Evolutionary conservation across 2,113 vertebrate genomes (phyloP), one percentile per base, ranked within the genome.

Genomic region (Axis porcinus): DNA sequence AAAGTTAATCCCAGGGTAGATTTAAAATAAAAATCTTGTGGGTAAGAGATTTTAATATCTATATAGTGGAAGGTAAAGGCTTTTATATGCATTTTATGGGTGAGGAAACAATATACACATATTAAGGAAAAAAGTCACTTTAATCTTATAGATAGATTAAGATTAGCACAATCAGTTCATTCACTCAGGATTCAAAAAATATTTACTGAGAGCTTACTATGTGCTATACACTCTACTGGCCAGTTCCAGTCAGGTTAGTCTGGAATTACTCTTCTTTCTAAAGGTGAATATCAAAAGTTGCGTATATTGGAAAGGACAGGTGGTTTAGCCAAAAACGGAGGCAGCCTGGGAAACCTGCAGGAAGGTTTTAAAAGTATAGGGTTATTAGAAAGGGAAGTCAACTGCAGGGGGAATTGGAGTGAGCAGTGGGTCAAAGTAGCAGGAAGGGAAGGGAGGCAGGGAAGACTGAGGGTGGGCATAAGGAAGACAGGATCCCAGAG

Each of bases 21-120:
- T 79, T 91, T 40, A 58, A 67, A 95, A 91, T 57, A 92, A 92
- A 87, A 89, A 16, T 36, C 36, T 60, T 62, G 2, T 58, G 6
- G 78, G 19, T 28, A 85, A 87, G 57, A 60, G 47, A 87, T 87
- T 92, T 92, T 82, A 50, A 43, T 70, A 67, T 15, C 21, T 19
- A 67, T 33, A 45, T 19, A 93, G 43, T 12, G 33, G 19, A 94
- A 93, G 36, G 30, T 50, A 50, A 64, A 86, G 19, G 2, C 45
- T 64, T 96, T 52, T 82, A 78, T 19, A 40, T 50, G 16, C 5
- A 85, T 88, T 87, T 86, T 64, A 60, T 14, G 81, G 36, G 8
- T 47, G 70, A 96, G 55, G 2, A 84, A 94, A 67, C 62, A 45
- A 58, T 13, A 40, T 21, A 89, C 6, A 64, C 6, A 19, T 47